Base-by-base conservation (phyloP, 1,140 invertebrate genomes). In the Eueides isabella region DNA sequence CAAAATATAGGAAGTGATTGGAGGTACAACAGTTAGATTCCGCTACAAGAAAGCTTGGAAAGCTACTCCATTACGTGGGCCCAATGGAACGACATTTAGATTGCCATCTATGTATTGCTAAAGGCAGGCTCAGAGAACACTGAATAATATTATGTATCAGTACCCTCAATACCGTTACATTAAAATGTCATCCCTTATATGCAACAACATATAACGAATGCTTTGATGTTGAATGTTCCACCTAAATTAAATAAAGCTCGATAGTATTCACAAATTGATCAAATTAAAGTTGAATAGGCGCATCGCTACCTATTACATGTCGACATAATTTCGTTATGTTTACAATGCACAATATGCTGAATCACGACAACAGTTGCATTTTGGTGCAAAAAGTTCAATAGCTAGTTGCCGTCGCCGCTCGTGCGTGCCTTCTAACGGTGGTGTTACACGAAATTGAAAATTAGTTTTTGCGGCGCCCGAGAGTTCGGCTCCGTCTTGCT, bases 371-470 rank as follows among this genome's bases (percentile, higher is more conserved):
- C 80, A 78, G 85, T 81, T 90, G 87, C 88, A 92, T 85, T 89
- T 86, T 72, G 77, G 76, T 87, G 86, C 83, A 92, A 91, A 91
- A 91, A 90, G 75, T 78, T 73, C 75, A 75, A 80, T 72, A 78
- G 76, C 71, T 72, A 69, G 61, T 72, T 75, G 74, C 72, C 75
- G 76, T 77, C 82, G 81, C 65, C 83, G 82, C 35, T 85, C 88
- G 85, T 87, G 90, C 90, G 88, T 90, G 82, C 83, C 74, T 75
- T 61, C 48, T 91, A 91, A 92, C 90, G 91, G 91, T 90, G 78
- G 79, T 80, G 71, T 71, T 89, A 87, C 85, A 90, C 83, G 84
- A 79, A 92, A 88, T 92, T 88, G 83, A 90, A 91, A 84, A 84
- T 81, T 41, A 41, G 85, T 92, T 91, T 91, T 92, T 90, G 78